phyloP scores from a whole-genome alignment of 2,888 invertebrate species.

The Himalopsyche japonica region DNA sequence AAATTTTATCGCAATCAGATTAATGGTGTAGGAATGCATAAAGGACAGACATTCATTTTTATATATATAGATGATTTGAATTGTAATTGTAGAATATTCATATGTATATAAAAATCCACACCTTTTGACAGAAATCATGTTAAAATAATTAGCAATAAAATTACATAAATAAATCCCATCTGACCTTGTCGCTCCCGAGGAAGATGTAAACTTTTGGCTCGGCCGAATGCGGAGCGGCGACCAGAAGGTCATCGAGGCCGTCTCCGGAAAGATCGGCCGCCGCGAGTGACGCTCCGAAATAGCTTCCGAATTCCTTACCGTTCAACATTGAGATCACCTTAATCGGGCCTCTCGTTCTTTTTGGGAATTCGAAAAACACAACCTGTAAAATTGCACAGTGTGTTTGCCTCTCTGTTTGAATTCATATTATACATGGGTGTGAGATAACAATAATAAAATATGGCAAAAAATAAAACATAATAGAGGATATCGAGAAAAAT shows the following conservation, averaged over 20 bases:
- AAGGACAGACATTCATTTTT: too few relatives aligned
- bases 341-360: not conserved
- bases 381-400: slow-evolving; percentile 9
- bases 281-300: slow-evolving; percentile 67
- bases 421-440: not conserved
- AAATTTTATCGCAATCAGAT: too few relatives aligned
- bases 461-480: too few relatives aligned
- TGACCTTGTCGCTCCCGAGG: slow-evolving; percentile 44
- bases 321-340: not conserved
- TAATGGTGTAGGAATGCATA: too few relatives aligned
- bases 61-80: too few relatives aligned
- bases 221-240: slow-evolving; percentile 64
- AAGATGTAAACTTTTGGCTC: slow-evolving; percentile 56
- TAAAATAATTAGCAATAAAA: too few relatives aligned
- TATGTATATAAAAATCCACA: too few relatives aligned
- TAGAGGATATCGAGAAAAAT: too few relatives aligned
- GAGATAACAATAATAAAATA: too few relatives aligned
- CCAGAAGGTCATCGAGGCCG: slow-evolving; percentile 63
- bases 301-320: slow-evolving; percentile 64
- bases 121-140: too few relatives aligned
- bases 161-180: not conserved
- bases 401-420: not conserved
- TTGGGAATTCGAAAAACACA: slow-evolving; percentile 14
- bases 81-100: too few relatives aligned
- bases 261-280: slow-evolving; percentile 68